Conservation (phyloP, 2,113 vertebrate species). For the Strix aluco region DNA sequence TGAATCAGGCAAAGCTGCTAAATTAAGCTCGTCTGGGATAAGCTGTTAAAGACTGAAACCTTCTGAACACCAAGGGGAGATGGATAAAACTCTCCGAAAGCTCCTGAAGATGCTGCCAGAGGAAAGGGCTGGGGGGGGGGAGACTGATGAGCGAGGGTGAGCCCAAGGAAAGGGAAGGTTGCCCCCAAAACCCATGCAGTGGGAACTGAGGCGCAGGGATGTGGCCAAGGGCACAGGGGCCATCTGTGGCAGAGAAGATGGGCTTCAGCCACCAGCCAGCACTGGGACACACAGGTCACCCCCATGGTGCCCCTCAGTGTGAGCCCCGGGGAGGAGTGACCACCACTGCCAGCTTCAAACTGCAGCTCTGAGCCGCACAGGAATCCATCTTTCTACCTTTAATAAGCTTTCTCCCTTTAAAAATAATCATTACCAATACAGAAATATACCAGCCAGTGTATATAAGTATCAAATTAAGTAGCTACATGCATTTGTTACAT, state of each 20-base stretch:
- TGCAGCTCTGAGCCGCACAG: not conserved
- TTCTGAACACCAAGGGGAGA: not conserved
- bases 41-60: not conserved
- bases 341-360: not conserved
- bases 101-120: not conserved
- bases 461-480: conserved; percentile 60
- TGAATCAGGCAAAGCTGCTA: not conserved
- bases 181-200: rapidly evolving
- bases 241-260: not conserved
- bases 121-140: not conserved
- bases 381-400: not conserved
- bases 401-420: conserved; percentile 24
- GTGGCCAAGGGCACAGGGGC: not conserved
- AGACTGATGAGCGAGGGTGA: not conserved
- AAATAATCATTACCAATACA: conserved; percentile 55
- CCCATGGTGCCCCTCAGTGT: rapidly evolving
- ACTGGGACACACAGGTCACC: rapidly evolving
- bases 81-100: rapidly evolving
- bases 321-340: not conserved
- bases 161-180: not conserved
- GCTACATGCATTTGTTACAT: conserved; percentile 52
- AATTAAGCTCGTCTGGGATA: not conserved
- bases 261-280: not conserved
- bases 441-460: conserved; percentile 50
- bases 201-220: not conserved